Evolutionary conservation across 2,888 invertebrate genomes (phyloP).

Genomic region (Atrina japonica): DNA sequence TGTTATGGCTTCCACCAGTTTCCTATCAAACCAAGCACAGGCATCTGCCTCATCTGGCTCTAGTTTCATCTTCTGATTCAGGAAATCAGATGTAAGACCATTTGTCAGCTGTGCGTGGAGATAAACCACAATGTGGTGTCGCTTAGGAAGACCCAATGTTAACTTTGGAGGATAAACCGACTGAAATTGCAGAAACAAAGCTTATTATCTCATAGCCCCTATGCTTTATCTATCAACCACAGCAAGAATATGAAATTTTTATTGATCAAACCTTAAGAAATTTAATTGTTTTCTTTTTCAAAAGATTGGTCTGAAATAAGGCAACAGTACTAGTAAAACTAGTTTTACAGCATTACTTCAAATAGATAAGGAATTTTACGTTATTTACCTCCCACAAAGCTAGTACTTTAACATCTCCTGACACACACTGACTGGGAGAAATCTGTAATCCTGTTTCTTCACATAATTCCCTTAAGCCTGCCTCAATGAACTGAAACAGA

Average conservation of each 20-base stretch:
- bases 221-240: too few relatives aligned
- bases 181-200: constrained; percentile 63
- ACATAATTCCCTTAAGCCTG: constrained; percentile 80
- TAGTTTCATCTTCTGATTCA: constrained; percentile 66
- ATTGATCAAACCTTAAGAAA: too few relatives aligned
- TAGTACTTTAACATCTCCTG: constrained; percentile 52
- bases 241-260: too few relatives aligned
- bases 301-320: not conserved
- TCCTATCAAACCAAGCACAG: constrained; percentile 76
- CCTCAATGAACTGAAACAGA: constrained; percentile 75
- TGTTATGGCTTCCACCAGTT: constrained; percentile 65
- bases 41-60: constrained; percentile 79
- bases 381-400: constrained; percentile 74
- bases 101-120: constrained; percentile 72
- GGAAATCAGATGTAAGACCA: constrained; percentile 56
- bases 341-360: too few relatives aligned
- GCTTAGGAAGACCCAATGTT: constrained; percentile 77
- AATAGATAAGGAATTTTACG: too few relatives aligned
- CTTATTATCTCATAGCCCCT: not conserved
- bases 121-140: constrained; percentile 81
- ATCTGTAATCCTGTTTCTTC: constrained; percentile 81
- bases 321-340: not conserved
- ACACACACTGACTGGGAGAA: constrained; percentile 58
- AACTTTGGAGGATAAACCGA: constrained; percentile 80
- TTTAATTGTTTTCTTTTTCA: too few relatives aligned